A percentile compares a stretch with the other conserved stretches of the same genome.
phyloP scores from a whole-genome alignment of 2,888 invertebrate species.

The Charanyca ferruginea region DNA sequence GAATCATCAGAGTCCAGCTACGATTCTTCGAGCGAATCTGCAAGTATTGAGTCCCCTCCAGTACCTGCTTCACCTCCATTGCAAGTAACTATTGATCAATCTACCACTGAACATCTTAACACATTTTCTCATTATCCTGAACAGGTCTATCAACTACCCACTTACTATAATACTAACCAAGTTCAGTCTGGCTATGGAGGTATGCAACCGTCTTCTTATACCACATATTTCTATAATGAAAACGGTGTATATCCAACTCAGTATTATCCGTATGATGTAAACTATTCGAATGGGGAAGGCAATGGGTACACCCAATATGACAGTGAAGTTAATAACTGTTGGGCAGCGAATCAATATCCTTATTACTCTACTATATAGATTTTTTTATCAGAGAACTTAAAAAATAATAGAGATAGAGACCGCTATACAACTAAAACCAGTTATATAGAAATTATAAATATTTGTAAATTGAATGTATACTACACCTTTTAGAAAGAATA shows the following conservation, averaged over 20 bases:
- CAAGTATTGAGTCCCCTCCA: conserved; percentile 43
- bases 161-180: conserved; percentile 29
- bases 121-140: conserved; percentile 23
- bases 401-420: not conserved
- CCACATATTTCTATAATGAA: conserved; percentile 59
- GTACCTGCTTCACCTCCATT: conserved; percentile 27
- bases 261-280: conserved; percentile 69
- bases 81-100: conserved; percentile 17
- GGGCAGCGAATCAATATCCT: conserved; percentile 30
- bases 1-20: conserved; percentile 80
- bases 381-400: not conserved
- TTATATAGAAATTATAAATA: too few relatives aligned
- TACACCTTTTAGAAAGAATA: not conserved
- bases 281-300: conserved; percentile 34
- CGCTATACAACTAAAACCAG: conserved; percentile 5
- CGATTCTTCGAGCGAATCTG: conserved; percentile 72
- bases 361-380: conserved; percentile 36
- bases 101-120: conserved; percentile 5
- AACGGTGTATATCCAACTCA: conserved; percentile 71
- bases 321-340: conserved; percentile 38
- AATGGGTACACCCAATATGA: conserved; percentile 47
- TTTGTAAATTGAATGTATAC: too few relatives aligned
- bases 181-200: conserved; percentile 5
- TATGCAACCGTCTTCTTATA: conserved; percentile 8
- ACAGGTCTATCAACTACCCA: conserved; percentile 48